Percentiles rank a stretch among this genome's conserved stretches.
Conservation (phyloP, 2,888 invertebrate genomes). For the Mythimna vitellina region DNA sequence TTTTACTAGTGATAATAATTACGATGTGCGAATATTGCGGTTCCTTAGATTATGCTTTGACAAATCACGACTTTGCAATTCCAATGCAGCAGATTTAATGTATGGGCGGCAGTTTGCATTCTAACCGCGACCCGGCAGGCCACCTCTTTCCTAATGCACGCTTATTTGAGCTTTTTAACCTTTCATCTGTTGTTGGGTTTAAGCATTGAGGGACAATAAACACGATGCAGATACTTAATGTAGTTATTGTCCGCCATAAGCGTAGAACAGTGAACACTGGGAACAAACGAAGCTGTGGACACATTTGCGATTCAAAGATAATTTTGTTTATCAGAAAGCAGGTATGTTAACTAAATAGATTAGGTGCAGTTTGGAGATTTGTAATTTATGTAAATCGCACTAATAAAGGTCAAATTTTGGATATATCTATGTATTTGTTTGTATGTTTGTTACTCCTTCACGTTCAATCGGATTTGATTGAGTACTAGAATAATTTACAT, state of each 20-base stretch:
- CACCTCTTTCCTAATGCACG: slow-evolving; percentile 91
- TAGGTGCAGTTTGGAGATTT: not conserved
- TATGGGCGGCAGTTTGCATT: slow-evolving; percentile 91
- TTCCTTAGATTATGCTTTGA: slow-evolving; percentile 90
- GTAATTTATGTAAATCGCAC: not conserved
- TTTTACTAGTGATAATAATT: slow-evolving; percentile 89
- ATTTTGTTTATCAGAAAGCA: not conserved
- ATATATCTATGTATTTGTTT: too few species aligned
- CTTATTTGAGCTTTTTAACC: slow-evolving; percentile 91
- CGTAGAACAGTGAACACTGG: slow-evolving; percentile 61
- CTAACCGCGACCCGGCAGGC: slow-evolving; percentile 89
- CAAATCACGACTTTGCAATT: slow-evolving; percentile 91
- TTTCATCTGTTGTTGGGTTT: slow-evolving; percentile 87
- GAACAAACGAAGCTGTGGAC: slow-evolving; percentile 19
- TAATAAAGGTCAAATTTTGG: too few species aligned
- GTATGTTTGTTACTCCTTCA: too few species aligned
- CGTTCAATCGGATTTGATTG: too few species aligned
- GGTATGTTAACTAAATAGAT: not conserved
- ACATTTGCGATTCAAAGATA: not conserved
- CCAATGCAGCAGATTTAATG: slow-evolving; percentile 90
- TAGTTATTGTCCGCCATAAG: slow-evolving; percentile 80
- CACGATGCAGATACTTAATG: slow-evolving; percentile 84
- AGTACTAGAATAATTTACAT: too few species aligned
- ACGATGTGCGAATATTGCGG: slow-evolving; percentile 90
- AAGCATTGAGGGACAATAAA: slow-evolving; percentile 88